These are phyloP conservation scores for Pollenia angustigena DNA, from an alignment of 2,888 invertebrate species.

Conservation along the genomic window DNA sequence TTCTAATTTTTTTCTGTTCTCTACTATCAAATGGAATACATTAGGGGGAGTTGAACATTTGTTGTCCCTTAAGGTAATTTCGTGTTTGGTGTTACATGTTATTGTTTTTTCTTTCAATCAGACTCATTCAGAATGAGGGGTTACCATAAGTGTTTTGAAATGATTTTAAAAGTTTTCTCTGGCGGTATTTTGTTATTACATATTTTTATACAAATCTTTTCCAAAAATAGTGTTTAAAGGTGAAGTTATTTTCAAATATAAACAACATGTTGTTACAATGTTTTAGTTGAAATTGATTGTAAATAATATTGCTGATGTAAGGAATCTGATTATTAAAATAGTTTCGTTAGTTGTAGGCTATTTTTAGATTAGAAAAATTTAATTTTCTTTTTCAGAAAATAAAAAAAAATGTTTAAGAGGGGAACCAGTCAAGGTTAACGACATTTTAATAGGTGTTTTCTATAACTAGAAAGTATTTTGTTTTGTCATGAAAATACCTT, in stretches of 20 bases:
- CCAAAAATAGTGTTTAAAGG: slow-evolving; percentile 55
- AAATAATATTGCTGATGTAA: slow-evolving; percentile 49
- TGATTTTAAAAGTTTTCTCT: slow-evolving; percentile 57
- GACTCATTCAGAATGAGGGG: slow-evolving; percentile 42
- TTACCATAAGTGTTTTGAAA: slow-evolving; percentile 65
- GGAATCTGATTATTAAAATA: slow-evolving; percentile 32
- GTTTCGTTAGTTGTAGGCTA: slow-evolving; percentile 11
- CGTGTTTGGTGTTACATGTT: background rate
- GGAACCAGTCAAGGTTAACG: slow-evolving; percentile 67
- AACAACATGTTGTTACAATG: slow-evolving; percentile 60
- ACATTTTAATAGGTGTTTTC: slow-evolving; percentile 64
- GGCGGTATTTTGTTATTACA: background rate
- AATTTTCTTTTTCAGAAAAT: background rate
- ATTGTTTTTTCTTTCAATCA: slow-evolving; percentile 11
- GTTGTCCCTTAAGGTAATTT: slow-evolving; percentile 64
- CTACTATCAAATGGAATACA: background rate
- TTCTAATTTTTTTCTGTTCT: slow-evolving; percentile 24
- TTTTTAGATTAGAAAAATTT: slow-evolving; percentile 45
- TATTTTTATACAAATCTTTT: slow-evolving; percentile 50
- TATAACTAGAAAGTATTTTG: background rate
- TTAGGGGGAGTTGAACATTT: slow-evolving; percentile 31
- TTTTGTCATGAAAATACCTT: background rate
- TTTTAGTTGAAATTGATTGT: slow-evolving; percentile 52
- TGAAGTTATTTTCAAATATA: slow-evolving; percentile 40
- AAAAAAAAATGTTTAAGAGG: background rate